These are phyloP conservation scores for Nymphalis io DNA, from an alignment of 1,140 invertebrate species.

Conservation along the genomic window DNA sequence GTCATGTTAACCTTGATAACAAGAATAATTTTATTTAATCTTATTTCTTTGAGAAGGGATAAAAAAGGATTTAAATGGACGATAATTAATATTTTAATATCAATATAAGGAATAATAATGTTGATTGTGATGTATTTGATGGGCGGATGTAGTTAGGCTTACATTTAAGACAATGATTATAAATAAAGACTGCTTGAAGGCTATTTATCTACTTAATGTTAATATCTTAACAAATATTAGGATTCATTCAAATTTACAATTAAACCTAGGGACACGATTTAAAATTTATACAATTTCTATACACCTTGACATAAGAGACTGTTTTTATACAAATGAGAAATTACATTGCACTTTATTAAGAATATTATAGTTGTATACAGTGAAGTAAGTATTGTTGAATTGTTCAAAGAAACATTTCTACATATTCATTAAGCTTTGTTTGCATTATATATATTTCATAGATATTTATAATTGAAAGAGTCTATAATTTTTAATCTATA, in stretches of 20 bases:
- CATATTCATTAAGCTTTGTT: no score
- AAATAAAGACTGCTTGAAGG: constrained; percentile 40
- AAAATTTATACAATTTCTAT: constrained; percentile 13
- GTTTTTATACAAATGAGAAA: constrained; percentile 7
- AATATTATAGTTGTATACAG: neutral
- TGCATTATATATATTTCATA: no score
- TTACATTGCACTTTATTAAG: constrained; percentile 1
- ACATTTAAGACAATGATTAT: constrained; percentile 30
- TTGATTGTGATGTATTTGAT: constrained; percentile 28
- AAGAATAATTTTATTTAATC: neutral
- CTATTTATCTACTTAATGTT: constrained; percentile 40
- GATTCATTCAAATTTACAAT: constrained; percentile 64
- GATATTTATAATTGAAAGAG: no score
- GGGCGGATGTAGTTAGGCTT: constrained; percentile 34
- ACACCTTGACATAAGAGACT: neutral
- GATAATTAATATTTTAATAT: neutral
- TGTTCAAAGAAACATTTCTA: neutral
- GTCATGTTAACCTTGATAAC: neutral
- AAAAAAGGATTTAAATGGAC: neutral
- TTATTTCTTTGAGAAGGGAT: neutral
- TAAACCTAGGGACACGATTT: constrained; percentile 34
- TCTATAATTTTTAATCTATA: no score
- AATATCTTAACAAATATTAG: constrained; percentile 61
- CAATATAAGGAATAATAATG: neutral
- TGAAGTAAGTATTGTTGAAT: neutral